Base-by-base conservation (phyloP, 1,140 invertebrate genomes). In the Cydia amplana region DNA sequence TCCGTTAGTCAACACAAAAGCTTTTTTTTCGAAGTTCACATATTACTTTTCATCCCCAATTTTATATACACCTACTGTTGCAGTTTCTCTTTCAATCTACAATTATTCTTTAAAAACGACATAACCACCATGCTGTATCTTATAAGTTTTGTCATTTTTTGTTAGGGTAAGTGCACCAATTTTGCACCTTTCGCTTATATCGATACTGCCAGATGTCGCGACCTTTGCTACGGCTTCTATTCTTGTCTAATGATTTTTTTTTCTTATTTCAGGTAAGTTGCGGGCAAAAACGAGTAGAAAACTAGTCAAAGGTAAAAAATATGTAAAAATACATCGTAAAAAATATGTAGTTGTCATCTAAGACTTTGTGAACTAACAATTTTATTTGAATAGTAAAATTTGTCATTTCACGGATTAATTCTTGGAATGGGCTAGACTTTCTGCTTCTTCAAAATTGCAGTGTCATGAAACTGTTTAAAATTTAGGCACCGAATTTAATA, bases 261-360 rank as follows among this genome's bases (percentile, higher is more conserved):
- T 85, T 81, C 55, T 74, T 74, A 16, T 84, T 85, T 78, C 85
- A 86, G 85, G 85, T 86, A 86, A 83, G 85, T 80, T 67, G 75
- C 77, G 80, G 77, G 55, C 63, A 80, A 82, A 82, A 80, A 77
- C 23, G 55, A 76, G 76, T 74, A 32, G 5, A 32, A 32, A 32
- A 32, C 32, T 43, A 76, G 77, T 74, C 75, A 64, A 77, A 73
- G 65, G 65, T 70, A n/a, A 32, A 4, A 32, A 32, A 1, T 14
- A n/a, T n/a, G n/a, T n/a, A n/a, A n/a, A n/a, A n/a, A n/a, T n/a
- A n/a, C 46, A n/a, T 23, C 6, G 55, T 18, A 55, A 6, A 20
- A n/a, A n/a, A n/a, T n/a, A 60, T 18, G 23, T 6, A 23, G 55
- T 60, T 6, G 9, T 23, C 2, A 12, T 43, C 3, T 1, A 12